Base-by-base conservation (phyloP, 2,113 vertebrate genomes). In the Chaetops frenatus region DNA sequence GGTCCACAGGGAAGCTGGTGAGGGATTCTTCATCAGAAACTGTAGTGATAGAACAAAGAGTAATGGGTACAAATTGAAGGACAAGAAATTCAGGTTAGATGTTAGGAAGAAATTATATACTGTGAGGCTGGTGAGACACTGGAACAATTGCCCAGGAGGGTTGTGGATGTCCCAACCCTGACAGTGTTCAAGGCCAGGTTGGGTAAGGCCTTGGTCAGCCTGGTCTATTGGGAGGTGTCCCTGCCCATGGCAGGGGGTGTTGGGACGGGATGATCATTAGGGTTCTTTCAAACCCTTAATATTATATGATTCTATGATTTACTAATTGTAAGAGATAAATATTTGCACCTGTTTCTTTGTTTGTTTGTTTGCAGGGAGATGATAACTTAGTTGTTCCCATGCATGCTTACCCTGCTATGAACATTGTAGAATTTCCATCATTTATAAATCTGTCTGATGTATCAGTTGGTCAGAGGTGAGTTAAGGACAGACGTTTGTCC, bases 361-460 rank as follows among this genome's bases (percentile, higher is more conserved):
- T 81, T 88, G 47, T 50, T 79, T 84, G 51, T 94, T 96, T 95
- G 13, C 82, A 99, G 99, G 98, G 97, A 82, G 99, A 98, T 29
- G 98, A 99, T 40, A 99, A 98, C 54, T 98, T 99, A 81, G 92
- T 99, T 31, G 67, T 99, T 97, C 98, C 99, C 82, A 83, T 99
- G 80, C 99, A 99, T 95, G 99, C 98, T 91, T 99, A 99, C 94
- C 99, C 99, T 67, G 92, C 98, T 88, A 95, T 98, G 81, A 98
- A 99, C 94, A 98, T 98, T 92, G 92, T 99, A 95, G 97, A 98
- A 81, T 98, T 99, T 95, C 99, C 99, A 64, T 96, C 98, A 23
- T 98, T 97, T 72, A 98, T 99, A 91, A 98, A 96, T 96, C 96
- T 99, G 11, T 97, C 98, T 40, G 97, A 98, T 88, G 97, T 99